Base-by-base conservation (phyloP, 2,797 vertebrate species). In the Garrulus glandarius region DNA sequence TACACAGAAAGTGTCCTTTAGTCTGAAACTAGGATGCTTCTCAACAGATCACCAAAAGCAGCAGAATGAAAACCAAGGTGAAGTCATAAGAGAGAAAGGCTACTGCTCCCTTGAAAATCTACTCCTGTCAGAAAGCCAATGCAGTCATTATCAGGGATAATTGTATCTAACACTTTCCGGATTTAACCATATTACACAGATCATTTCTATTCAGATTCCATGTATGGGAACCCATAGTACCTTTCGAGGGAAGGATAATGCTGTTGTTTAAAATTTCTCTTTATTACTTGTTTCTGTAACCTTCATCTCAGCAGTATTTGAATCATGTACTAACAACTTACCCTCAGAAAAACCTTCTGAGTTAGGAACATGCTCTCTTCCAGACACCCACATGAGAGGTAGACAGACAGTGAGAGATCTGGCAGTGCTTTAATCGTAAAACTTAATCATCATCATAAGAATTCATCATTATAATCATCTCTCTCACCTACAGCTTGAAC, bases 391-490 rank as follows among this genome's bases (percentile, higher is more conserved):
- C 63, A 50, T 0, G 0, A 69, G 47, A 92, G 59, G 36, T 50
- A 61, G 44, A 77, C 70, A 96, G 67, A 89, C 83, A 81, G 64
- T 12, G 20, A 94, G 93, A 94, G 72, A 76, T 49, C 41, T 78
- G 57, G 57, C 22, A 67, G 85, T 32, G 82, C 46, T 95, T 93
- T 95, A 91, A 91, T 94, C 27, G 10, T 59, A 81, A 84, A 95
- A 81, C 70, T 67, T 94, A 80, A 95, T 92, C 55, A 96, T 78
- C 84, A 70, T 80, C 75, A 24, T 88, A 77, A 86, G 84, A 93
- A 39, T 88, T 90, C 84, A 91, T 93, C 89, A 96, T 34, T 68
- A 87, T 86, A 94, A 97, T 92, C 18, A 90, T 78, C 57, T 88
- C 82, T 87, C 57, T 93, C 69, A 72, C 65, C 65, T 69, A 88